A percentile compares a stretch with the other conserved stretches of the same genome.
phyloP scores from a whole-genome alignment of 2,888 invertebrate species.

The Rotaria sp. region DNA sequence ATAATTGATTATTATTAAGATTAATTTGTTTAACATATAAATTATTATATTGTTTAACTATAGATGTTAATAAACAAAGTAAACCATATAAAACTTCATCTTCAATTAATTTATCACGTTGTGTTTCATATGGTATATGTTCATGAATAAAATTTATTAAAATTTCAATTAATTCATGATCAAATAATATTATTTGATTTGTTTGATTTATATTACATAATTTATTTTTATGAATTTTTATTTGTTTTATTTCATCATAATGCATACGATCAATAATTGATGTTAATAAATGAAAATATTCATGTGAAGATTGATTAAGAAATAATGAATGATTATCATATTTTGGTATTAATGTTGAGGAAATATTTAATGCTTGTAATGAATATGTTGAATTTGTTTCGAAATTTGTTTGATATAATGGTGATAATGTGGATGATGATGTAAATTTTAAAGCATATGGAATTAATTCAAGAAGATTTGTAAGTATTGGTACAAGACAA shows the following conservation, averaged over 20 bases:
- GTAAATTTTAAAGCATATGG: not conserved
- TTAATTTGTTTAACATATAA: not conserved
- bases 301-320: constrained; percentile 18
- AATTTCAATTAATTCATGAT: constrained; percentile 13
- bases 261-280: constrained; percentile 15
- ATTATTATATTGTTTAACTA: constrained; percentile 24
- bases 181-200: not conserved
- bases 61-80: constrained; percentile 24
- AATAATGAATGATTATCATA: not conserved
- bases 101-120: constrained; percentile 26
- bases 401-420: not conserved
- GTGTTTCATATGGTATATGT: constrained; percentile 3
- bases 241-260: constrained; percentile 16
- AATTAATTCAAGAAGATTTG: constrained; percentile 4
- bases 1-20: not conserved
- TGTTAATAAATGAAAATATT: constrained; percentile 26
- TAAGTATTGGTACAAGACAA: constrained; percentile 8
- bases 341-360: not conserved
- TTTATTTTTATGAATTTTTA: not conserved
- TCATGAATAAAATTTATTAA: constrained; percentile 20
- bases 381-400: not conserved
- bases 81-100: constrained; percentile 26
- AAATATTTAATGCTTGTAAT: not conserved
- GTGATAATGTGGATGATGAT: not conserved
- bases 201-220: not conserved